Conservation (phyloP, 2,888 invertebrate species). For the Thysanoteuthis rhombus region DNA sequence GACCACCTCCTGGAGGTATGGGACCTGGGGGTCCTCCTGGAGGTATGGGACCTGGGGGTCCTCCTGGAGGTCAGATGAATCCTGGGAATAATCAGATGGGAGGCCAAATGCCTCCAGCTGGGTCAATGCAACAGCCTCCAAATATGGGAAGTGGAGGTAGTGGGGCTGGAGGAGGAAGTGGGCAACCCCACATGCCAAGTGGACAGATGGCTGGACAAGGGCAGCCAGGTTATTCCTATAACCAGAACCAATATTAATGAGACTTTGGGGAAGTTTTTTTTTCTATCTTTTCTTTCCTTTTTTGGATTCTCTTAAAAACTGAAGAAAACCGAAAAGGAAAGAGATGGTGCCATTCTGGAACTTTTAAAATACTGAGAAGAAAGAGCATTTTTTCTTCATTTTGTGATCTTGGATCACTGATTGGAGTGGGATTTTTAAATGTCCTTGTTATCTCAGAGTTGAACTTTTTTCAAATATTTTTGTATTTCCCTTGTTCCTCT, state of each 20-base stretch:
- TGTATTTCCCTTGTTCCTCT: slow-evolving; percentile 15
- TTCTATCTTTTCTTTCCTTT: too few species aligned
- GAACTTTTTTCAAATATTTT: not conserved
- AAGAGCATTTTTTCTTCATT: not conserved
- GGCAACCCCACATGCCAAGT: not conserved
- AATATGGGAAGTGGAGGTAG: not conserved
- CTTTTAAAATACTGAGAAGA: not conserved
- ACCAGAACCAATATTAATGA: slow-evolving; percentile 25
- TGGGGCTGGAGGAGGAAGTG: not conserved
- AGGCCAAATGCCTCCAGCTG: not conserved
- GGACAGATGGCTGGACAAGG: slow-evolving; percentile 19
- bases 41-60: not conserved
- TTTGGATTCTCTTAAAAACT: not conserved
- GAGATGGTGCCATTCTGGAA: not conserved
- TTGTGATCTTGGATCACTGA: not conserved
- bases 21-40: not conserved
- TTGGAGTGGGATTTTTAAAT: not conserved
- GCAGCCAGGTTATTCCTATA: slow-evolving; percentile 26
- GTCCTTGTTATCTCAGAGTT: not conserved
- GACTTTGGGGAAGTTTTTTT: not conserved
- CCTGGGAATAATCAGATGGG: not conserved
- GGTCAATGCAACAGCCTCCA: not conserved
- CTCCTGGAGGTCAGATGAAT: slow-evolving; percentile 1
- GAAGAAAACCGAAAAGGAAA: not conserved
- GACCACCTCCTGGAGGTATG: slow-evolving; percentile 20